These are phyloP conservation scores for Euura saliciscinereae DNA, from an alignment of 1,140 invertebrate genomes.

Conservation along the genomic window DNA sequence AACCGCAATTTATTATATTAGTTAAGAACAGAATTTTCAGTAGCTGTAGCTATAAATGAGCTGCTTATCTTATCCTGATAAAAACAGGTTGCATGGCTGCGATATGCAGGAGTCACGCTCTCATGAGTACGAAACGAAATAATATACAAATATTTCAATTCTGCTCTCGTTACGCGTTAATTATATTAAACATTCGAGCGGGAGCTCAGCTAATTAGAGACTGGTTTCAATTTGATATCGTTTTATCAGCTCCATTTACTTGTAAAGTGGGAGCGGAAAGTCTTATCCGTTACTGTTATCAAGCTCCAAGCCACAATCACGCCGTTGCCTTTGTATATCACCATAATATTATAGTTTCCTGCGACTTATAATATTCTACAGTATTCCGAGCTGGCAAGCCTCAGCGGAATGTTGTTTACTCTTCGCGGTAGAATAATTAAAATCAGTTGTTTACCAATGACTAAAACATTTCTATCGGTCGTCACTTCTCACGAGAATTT, in stretches of 20 bases:
- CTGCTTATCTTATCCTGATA: not conserved
- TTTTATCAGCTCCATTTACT: too few species aligned
- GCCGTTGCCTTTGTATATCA: not conserved
- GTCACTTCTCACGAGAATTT: too few species aligned
- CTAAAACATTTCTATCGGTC: too few species aligned
- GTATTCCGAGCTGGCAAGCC: not conserved
- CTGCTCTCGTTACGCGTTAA: not conserved
- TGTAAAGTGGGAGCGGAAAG: not conserved
- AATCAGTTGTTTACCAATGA: too few species aligned
- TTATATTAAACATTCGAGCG: not conserved
- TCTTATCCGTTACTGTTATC: slow-evolving; percentile 1
- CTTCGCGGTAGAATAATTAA: too few species aligned
- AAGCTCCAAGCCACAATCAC: not conserved
- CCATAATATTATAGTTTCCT: not conserved
- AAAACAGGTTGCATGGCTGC: slow-evolving; percentile 8
- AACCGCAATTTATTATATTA: too few species aligned
- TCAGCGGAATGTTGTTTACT: not conserved
- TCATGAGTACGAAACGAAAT: not conserved
- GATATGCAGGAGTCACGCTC: not conserved
- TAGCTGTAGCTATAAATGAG: not conserved
- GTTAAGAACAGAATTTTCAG: not conserved
- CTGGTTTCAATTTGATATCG: not conserved
- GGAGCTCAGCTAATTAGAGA: too few species aligned
- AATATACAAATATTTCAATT: not conserved
- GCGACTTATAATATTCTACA: not conserved